phyloP scores from a whole-genome alignment of 1,140 invertebrate genomes.

The Lasaia peninsularis region DNA sequence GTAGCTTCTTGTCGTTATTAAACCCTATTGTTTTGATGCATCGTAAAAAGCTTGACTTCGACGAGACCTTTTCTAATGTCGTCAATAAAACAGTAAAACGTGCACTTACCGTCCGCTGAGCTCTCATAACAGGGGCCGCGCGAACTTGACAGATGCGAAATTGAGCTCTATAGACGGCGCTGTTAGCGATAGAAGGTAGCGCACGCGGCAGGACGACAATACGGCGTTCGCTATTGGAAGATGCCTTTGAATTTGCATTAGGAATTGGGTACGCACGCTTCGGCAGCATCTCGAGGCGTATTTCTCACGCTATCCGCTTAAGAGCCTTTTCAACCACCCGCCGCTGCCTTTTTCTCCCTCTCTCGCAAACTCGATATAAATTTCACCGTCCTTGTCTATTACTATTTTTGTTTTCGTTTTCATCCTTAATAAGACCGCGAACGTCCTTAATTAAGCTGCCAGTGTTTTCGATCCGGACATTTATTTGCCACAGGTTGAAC shows the following conservation, averaged over 20 bases:
- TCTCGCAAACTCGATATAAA: slow-evolving; percentile 15
- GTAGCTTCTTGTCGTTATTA: slow-evolving; percentile 51
- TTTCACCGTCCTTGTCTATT: slow-evolving; percentile 20
- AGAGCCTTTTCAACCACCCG: slow-evolving; percentile 24
- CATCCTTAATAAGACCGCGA: slow-evolving; percentile 15
- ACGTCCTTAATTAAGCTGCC: slow-evolving; percentile 19
- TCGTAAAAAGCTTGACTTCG: slow-evolving; percentile 50
- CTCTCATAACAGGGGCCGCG: slow-evolving; percentile 36
- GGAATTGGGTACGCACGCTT: slow-evolving; percentile 70
- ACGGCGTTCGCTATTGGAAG: slow-evolving; percentile 31
- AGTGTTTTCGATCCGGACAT: slow-evolving; percentile 14
- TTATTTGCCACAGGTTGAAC: slow-evolving; percentile 8
- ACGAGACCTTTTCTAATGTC: slow-evolving; percentile 53
- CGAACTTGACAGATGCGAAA: slow-evolving; percentile 30
- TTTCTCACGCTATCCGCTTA: slow-evolving; percentile 64
- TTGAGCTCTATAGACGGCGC: slow-evolving; percentile 45
- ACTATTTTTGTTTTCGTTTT: slow-evolving; percentile 15
- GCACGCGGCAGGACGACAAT: slow-evolving; percentile 28
- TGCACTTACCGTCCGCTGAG: slow-evolving; percentile 52
- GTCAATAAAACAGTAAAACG: slow-evolving; percentile 58
- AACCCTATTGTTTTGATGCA: slow-evolving; percentile 58
- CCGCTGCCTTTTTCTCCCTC: slow-evolving; percentile 31
- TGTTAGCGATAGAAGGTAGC: slow-evolving; percentile 52
- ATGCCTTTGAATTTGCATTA: slow-evolving; percentile 64
- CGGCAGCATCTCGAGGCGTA: slow-evolving; percentile 41